These are phyloP conservation scores for Mycalesis mineus DNA, from an alignment of 2,888 invertebrate genomes.

Conservation along the genomic window DNA sequence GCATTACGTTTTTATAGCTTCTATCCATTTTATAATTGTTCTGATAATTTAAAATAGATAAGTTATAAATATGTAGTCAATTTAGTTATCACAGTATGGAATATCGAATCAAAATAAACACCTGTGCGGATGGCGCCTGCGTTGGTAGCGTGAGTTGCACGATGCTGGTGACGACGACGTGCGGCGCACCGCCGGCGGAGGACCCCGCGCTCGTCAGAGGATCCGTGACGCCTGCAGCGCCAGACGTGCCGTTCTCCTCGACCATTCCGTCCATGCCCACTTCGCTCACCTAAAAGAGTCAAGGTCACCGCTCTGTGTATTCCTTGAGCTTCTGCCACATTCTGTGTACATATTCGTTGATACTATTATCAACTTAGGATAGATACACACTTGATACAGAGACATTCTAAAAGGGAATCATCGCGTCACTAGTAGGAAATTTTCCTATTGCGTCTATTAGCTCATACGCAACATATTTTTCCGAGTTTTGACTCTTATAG, in stretches of 20 bases:
- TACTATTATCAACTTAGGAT: conserved; percentile 41
- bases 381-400: conserved; percentile 46
- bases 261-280: conserved; percentile 93
- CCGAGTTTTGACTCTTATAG: conserved; percentile 36
- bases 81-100: not conserved
- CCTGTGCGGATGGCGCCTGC: conserved; percentile 83
- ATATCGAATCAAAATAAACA: conserved; percentile 48
- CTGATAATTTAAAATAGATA: too few relatives aligned
- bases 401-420: conserved; percentile 61
- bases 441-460: conserved; percentile 68
- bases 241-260: conserved; percentile 88
- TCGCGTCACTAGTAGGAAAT: conserved; percentile 63
- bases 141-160: conserved; percentile 89
- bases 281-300: conserved; percentile 82
- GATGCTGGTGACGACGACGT: conserved; percentile 84
- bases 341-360: conserved; percentile 40
- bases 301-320: conserved; percentile 73
- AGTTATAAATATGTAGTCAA: too few relatives aligned
- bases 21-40: too few relatives aligned
- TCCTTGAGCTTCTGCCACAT: conserved; percentile 53
- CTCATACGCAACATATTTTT: conserved; percentile 57
- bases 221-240: conserved; percentile 61
- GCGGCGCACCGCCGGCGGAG: conserved; percentile 55
- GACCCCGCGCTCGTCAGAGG: conserved; percentile 57
- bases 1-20: not conserved